Evolutionary conservation across 2,113 vertebrate species (phyloP), one percentile per base, ranked within the genome.

Genomic region (Callorhinus ursinus): DNA sequence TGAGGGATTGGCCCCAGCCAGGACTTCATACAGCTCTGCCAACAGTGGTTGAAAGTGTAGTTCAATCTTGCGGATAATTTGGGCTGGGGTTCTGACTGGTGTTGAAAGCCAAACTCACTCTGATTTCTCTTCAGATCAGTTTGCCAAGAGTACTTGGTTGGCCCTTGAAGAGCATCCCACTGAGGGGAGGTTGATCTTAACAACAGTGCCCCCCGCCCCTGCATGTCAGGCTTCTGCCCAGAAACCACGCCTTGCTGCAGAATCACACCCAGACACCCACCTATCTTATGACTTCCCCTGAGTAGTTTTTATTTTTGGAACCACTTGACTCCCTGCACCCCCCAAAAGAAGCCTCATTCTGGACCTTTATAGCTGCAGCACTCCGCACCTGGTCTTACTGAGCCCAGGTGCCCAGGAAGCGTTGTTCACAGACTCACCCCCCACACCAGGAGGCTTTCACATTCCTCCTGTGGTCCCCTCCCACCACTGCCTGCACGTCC

Each of bases 91-190:
- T 96, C 83, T 88, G 76, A 96, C 84, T 93, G 79, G 87, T 71
- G 90, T 69, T 97, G 97, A 97, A 92, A 98, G 96, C 63, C 96
- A 49, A 74, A 96, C 95, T 90, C 83, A 90, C 39, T 33, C 74
- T 85, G 90, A 90, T 93, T 95, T 97, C 90, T 94, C 83, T 95
- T 96, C 63, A 55, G 63, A 61, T 95, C 94, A 31, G 74, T 67
- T 87, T 95, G 96, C 95, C 87, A 95, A 96, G 90, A 97, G 93
- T 39, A 74, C 39, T 94, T 80, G 24, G 57, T 39, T 84, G 93
- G 90, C 71, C 82, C 87, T 90, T 61, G 83, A 96, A 96, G 57
- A 92, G 28, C 65, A 95, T 83, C 82, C 57, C 18, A 12, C 61
- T 59, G 3, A 2, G 55, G 53, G 42, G 33, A 97, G 46, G 69